Evolutionary conservation across 2,113 vertebrate species (phyloP), one percentile per base, ranked within the genome.

Genomic region (Pterophyllum scalare): DNA sequence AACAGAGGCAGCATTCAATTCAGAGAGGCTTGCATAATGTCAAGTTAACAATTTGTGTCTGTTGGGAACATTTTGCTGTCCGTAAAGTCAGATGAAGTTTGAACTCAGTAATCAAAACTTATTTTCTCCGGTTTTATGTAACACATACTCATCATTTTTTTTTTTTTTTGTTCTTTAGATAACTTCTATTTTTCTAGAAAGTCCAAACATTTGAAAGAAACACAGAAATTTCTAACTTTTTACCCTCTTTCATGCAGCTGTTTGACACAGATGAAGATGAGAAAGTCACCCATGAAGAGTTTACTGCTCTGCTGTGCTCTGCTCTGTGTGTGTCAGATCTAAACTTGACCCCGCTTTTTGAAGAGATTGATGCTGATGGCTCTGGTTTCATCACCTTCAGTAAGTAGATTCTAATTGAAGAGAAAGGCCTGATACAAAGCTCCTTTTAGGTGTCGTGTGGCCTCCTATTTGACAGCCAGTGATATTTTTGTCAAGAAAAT

Each of bases 201-300:
- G 19, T 35, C 13, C 15, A 28, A 56, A 60, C 6, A 64, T 35
- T 56, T 13, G 5, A 46, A 14, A 52, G 2, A 75, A 12, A 58
- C 52, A 40, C 15, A 2, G 9, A 24, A 4, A 65, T 40, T 15
- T 79, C 35, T 65, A 6, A 3, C 28, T 35, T 61, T 4, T 26
- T 70, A 15, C 81, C 43, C 31, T 1, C 46, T 64, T 19, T 85
- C 59, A 24, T 49, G 75, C 90, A 99, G 98, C 95, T 99, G 43
- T 99, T 99, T 81, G 98, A 99, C 89, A 83, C 93, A 7, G 98
- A 99, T 49, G 94, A 97, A 2, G 98, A 99, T 54, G 96, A 96
- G 81, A 96, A 88, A 72, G 98, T 99, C 89, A 97, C 96, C 0
- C 96, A 96, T 19, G 89, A 96, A 4, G 97, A 99, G 90, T 99